phyloP scores from a whole-genome alignment of 2,888 invertebrate species.

The Caenorhabditis becei region DNA sequence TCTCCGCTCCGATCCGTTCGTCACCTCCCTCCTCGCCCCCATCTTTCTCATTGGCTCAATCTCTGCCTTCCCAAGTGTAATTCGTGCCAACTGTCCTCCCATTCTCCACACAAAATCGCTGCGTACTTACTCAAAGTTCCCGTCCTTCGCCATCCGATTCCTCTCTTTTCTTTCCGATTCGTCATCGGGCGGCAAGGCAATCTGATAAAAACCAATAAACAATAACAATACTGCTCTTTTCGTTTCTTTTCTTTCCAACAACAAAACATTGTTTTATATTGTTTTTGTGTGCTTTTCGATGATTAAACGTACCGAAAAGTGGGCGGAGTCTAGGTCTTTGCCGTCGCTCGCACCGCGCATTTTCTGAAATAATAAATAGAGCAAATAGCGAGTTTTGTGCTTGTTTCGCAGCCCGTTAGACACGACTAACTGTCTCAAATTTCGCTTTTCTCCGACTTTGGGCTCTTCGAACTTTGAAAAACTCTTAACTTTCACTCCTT shows the following conservation, averaged over 20 bases:
- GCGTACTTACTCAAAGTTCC: conserved; percentile 9
- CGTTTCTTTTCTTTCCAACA: background rate
- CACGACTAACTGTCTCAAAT: conserved; percentile 10
- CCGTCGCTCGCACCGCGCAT: conserved; percentile 6
- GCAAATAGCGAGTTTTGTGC: conserved; percentile 35
- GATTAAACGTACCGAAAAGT: conserved; percentile 53
- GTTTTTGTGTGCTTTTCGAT: conserved; percentile 14
- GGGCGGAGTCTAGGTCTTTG: conserved; percentile 28
- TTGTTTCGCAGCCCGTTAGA: conserved; percentile 8
- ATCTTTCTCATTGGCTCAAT: conserved; percentile 21
- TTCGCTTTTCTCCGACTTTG: background rate
- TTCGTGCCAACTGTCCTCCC: conserved; percentile 5
- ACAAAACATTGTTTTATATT: conserved; percentile 26
- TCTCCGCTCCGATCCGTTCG: conserved; percentile 18
- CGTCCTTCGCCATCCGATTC: background rate
- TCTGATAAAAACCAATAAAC: too few relatives aligned
- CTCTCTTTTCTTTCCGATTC: background rate
- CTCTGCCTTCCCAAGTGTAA: conserved; percentile 11
- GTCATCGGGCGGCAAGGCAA: conserved; percentile 4
- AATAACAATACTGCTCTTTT: background rate
- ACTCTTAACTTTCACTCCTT: too few relatives aligned
- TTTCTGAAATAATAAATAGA: conserved; percentile 60
- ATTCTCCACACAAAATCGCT: background rate
- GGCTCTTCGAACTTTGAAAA: too few relatives aligned
- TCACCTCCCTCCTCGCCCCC: conserved; percentile 19